These are phyloP conservation scores for Julus scandinavius DNA, from an alignment of 2,888 invertebrate genomes.

Conservation along the genomic window DNA sequence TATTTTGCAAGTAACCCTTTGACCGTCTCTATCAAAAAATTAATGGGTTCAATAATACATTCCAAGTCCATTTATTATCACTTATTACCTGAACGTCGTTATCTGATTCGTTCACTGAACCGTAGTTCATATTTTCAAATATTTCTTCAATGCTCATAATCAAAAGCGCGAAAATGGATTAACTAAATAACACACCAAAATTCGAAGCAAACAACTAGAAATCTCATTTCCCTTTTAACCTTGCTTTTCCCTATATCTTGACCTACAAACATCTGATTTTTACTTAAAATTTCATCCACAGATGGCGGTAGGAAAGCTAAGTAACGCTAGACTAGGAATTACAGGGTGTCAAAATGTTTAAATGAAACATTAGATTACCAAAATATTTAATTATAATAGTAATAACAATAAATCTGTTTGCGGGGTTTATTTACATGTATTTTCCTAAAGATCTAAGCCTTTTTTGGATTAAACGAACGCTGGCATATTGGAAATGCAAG, in stretches of 20 bases:
- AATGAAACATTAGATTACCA: too few species aligned
- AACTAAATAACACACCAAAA: not conserved
- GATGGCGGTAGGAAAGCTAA: not conserved
- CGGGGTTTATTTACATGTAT: too few species aligned
- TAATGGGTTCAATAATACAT: not conserved
- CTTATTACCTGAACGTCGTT: constrained; percentile 34
- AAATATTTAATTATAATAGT: too few species aligned
- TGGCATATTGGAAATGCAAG: too few species aligned
- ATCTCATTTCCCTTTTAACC: not conserved
- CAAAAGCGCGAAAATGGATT: not conserved
- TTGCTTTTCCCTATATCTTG: not conserved
- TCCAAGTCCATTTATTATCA: not conserved
- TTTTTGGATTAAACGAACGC: too few species aligned
- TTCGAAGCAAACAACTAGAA: not conserved
- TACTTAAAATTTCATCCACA: not conserved
- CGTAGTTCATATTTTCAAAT: constrained; percentile 50
- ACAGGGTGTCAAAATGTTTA: constrained; percentile 22
- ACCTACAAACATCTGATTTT: not conserved
- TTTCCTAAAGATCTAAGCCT: too few species aligned
- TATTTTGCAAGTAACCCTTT: not conserved
- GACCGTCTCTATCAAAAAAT: not conserved
- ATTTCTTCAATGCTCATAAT: constrained; percentile 44
- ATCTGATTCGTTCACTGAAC: constrained; percentile 39
- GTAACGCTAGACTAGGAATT: not conserved
- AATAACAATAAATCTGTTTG: too few species aligned